Percentiles rank a stretch among this genome's conserved stretches.
Evolutionary conservation across 2,113 vertebrate genomes (phyloP).

Genomic region (Athene noctua): DNA sequence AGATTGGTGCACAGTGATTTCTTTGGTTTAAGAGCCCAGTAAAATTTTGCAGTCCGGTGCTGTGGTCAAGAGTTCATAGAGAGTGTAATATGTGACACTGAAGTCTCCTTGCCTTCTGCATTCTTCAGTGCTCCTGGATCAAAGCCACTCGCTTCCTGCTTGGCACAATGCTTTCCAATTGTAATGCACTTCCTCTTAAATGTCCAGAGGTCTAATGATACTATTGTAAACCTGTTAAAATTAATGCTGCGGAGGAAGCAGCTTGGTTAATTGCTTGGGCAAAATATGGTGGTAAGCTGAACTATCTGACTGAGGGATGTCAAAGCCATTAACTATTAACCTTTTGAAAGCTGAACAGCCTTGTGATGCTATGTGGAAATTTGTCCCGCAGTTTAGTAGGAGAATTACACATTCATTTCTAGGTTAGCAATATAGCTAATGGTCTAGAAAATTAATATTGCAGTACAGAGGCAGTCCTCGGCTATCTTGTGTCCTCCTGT

Average conservation of each 20-base stretch:
- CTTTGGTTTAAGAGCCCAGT: not conserved
- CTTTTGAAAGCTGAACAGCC: not conserved
- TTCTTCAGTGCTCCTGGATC: constrained; percentile 37
- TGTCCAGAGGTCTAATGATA: constrained; percentile 46
- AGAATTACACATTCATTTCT: not conserved
- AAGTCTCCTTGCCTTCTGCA: constrained; percentile 40
- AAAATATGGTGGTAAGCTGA: constrained; percentile 12
- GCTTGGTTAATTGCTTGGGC: constrained; percentile 53
- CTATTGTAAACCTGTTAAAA: constrained; percentile 68
- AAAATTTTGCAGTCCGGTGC: not conserved
- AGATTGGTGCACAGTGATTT: not conserved
- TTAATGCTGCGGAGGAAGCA: constrained; percentile 58
- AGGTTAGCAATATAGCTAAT: not conserved
- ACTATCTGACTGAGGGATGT: not conserved
- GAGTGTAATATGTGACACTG: constrained; percentile 25
- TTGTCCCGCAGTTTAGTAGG: not conserved
- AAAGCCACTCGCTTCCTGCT: constrained; percentile 55
- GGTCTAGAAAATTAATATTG: not conserved
- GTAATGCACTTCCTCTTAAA: constrained; percentile 45
- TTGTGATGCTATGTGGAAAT: not conserved
- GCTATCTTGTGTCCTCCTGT: not conserved
- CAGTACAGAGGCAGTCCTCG: not conserved
- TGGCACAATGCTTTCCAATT: constrained; percentile 34
- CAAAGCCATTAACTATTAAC: constrained; percentile 19
- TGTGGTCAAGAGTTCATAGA: constrained; percentile 22